phyloP scores from a whole-genome alignment of 2,797 vertebrate species.

The Enteromius afrohamiltoni region DNA sequence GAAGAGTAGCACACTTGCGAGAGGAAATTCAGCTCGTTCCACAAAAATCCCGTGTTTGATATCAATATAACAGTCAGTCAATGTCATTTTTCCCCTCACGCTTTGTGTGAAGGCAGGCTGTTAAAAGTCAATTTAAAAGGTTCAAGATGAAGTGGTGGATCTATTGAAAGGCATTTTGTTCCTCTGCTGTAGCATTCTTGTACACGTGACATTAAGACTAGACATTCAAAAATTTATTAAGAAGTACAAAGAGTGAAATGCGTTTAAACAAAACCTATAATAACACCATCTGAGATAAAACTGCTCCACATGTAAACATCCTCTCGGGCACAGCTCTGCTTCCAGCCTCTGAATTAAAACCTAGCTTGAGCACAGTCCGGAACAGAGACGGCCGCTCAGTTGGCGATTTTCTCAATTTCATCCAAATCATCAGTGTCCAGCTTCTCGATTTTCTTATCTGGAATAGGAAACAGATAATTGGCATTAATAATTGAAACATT shows the following conservation, averaged over 20 bases:
- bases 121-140: slow-evolving; percentile 14
- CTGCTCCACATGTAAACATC: slow-evolving; percentile 83
- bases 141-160: neutral
- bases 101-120: neutral
- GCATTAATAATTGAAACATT: neutral
- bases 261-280: slow-evolving; percentile 70
- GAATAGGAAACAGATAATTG: neutral
- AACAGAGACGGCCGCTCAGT: slow-evolving; percentile 73
- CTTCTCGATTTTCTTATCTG: slow-evolving; percentile 89
- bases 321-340: slow-evolving; percentile 67
- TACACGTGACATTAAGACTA: slow-evolving; percentile 27
- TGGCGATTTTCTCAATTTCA: slow-evolving; percentile 94
- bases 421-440: slow-evolving; percentile 94
- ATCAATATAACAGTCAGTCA: neutral
- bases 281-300: slow-evolving; percentile 70
- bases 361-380: slow-evolving; percentile 77
- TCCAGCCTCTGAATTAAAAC: slow-evolving; percentile 71
- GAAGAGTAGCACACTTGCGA: neutral
- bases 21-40: neutral
- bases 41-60: neutral
- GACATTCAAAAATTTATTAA: slow-evolving; percentile 72
- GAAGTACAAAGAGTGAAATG: slow-evolving; percentile 80
- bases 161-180: neutral
- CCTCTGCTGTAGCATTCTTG: neutral
- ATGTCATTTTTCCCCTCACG: neutral